These are phyloP conservation scores for Haliclona indistincta DNA, from an alignment of 37 sponge, comb jelly and placozoan genomes.

Conservation along the genomic window DNA sequence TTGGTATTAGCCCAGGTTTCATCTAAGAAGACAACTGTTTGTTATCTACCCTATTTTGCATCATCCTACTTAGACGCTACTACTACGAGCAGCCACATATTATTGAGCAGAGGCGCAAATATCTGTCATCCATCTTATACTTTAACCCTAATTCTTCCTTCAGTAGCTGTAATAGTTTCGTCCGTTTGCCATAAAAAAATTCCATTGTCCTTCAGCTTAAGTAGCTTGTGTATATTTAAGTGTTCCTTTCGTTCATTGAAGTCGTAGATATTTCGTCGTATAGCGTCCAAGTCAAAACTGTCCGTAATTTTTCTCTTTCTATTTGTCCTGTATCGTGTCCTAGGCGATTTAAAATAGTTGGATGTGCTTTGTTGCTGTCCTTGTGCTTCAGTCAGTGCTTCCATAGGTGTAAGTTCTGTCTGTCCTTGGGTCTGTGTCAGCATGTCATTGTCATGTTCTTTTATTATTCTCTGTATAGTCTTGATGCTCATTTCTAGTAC, in stretches of 20 bases:
- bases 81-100: no score
- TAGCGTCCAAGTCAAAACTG: constrained; percentile 14
- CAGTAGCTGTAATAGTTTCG: background rate
- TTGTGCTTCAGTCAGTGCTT: no score
- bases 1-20: constrained; percentile 23
- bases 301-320: background rate
- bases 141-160: constrained; percentile 1
- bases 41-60: background rate
- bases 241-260: constrained; percentile 1
- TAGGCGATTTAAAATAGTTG: background rate
- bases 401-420: no score
- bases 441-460: no score
- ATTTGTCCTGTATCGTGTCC: background rate
- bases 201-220: background rate
- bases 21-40: constrained; percentile 19
- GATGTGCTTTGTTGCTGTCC: no score
- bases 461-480: no score
- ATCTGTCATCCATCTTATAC: background rate
- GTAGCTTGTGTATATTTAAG: background rate
- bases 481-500: no score
- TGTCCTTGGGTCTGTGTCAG: no score
- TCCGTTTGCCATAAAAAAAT: background rate
- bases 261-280: constrained; percentile 2
- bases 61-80: constrained; percentile 5
- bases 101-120: no score